Conservation (phyloP, 2,888 invertebrate species). For the Cremastobaeus sp. region DNA sequence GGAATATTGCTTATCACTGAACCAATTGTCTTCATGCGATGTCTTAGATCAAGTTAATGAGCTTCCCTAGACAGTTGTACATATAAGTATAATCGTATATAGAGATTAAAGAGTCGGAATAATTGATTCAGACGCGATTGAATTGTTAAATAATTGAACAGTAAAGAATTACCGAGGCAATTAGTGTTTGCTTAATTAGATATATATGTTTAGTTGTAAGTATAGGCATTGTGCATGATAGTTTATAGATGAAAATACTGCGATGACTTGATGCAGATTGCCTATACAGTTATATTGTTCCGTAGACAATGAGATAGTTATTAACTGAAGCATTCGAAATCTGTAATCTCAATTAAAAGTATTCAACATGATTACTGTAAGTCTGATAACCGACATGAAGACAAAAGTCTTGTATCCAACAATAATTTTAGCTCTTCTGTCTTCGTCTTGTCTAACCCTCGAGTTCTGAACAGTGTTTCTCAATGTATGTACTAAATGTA, state of each 20-base stretch:
- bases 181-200: slow-evolving; percentile 56
- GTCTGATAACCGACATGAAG: slow-evolving; percentile 55
- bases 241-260: slow-evolving; percentile 42
- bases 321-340: slow-evolving; percentile 51
- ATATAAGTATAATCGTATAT: slow-evolving; percentile 50
- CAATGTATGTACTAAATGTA: slow-evolving; percentile 60
- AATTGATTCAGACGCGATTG: slow-evolving; percentile 36
- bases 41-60: slow-evolving; percentile 52
- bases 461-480: slow-evolving; percentile 61
- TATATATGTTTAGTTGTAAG: slow-evolving; percentile 56
- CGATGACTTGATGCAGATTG: slow-evolving; percentile 54
- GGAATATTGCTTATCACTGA: slow-evolving; percentile 48
- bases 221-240: slow-evolving; percentile 59
- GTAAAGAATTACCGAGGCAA: slow-evolving; percentile 32
- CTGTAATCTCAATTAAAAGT: slow-evolving; percentile 51
- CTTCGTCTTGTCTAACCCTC: slow-evolving; percentile 63
- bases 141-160: slow-evolving; percentile 40
- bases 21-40: slow-evolving; percentile 52
- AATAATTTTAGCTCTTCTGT: slow-evolving; percentile 62
- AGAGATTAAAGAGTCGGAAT: slow-evolving; percentile 37
- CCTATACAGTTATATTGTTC: slow-evolving; percentile 55
- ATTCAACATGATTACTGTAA: slow-evolving; percentile 51
- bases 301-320: slow-evolving; percentile 54
- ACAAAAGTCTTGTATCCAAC: slow-evolving; percentile 56
- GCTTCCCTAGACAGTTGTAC: slow-evolving; percentile 52